A percentile compares a stretch with the other conserved stretches of the same genome.
phyloP scores from a whole-genome alignment of 2,888 invertebrate genomes.

The Drosophila nr. perissopoda region DNA sequence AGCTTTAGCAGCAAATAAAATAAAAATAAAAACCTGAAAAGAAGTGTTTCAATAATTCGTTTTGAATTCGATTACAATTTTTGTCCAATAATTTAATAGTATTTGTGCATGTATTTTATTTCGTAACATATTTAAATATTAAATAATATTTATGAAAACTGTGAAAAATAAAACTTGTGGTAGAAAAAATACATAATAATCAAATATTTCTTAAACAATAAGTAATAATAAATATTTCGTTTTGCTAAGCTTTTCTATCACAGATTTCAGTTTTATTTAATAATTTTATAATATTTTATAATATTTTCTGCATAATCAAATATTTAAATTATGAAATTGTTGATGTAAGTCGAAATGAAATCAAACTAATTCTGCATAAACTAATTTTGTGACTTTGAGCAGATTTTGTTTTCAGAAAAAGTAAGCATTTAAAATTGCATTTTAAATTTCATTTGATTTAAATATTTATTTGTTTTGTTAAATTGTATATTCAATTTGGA shows the following conservation, averaged over 20 bases:
- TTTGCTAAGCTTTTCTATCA: background rate
- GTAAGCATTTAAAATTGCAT: background rate
- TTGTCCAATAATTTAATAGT: background rate
- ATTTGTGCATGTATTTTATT: background rate
- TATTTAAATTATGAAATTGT: background rate
- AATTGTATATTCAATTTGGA: background rate
- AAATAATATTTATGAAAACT: background rate
- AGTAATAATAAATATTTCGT: background rate
- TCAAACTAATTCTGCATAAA: background rate
- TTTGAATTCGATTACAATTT: background rate
- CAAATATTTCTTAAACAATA: background rate
- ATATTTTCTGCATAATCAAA: background rate
- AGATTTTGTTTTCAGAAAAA: background rate
- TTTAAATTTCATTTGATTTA: background rate
- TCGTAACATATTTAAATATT: background rate
- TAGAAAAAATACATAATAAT: background rate
- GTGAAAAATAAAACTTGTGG: background rate
- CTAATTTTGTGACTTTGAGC: background rate
- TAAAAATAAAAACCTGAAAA: background rate
- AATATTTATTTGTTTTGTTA: too few relatives aligned
- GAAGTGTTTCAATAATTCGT: background rate
- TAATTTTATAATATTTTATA: background rate
- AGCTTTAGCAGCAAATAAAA: slow-evolving; percentile 7
- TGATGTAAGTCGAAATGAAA: background rate
- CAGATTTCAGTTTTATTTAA: background rate